Conservation (phyloP, 2,113 vertebrate species). For the Charadrius vociferus region DNA sequence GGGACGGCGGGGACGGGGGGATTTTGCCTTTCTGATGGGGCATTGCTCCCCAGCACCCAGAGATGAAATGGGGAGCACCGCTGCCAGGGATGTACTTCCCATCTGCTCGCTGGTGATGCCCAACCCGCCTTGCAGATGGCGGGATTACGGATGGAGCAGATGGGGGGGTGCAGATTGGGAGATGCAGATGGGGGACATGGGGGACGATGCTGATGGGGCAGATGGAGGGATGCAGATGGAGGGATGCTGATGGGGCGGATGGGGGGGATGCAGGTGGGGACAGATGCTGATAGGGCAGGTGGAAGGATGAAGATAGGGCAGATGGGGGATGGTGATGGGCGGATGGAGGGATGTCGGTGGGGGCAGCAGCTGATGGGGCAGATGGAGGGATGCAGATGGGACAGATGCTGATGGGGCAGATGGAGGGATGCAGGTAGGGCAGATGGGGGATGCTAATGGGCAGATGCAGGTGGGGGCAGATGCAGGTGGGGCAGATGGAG, state of each 20-base stretch:
- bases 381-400: not conserved
- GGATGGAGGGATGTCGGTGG: not conserved
- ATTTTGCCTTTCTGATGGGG: fast-evolving
- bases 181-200: too few relatives aligned
- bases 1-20: fast-evolving
- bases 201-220: too few relatives aligned
- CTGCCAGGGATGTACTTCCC: not conserved
- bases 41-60: not conserved
- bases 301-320: not conserved
- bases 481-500: not conserved
- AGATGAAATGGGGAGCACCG: fast-evolving
- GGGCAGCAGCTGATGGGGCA: too few relatives aligned
- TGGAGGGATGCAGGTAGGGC: not conserved
- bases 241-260: not conserved
- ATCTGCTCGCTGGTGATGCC: not conserved
- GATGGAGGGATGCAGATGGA: not conserved
- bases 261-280: not conserved
- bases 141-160: not conserved
- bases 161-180: not conserved
- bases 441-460: too few relatives aligned
- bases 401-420: not conserved
- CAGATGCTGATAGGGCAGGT: not conserved
- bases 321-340: not conserved
- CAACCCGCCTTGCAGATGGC: not conserved
- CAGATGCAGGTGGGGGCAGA: not conserved